Base-by-base conservation (phyloP, 1,140 invertebrate genomes). In the Antheraea pernyi region DNA sequence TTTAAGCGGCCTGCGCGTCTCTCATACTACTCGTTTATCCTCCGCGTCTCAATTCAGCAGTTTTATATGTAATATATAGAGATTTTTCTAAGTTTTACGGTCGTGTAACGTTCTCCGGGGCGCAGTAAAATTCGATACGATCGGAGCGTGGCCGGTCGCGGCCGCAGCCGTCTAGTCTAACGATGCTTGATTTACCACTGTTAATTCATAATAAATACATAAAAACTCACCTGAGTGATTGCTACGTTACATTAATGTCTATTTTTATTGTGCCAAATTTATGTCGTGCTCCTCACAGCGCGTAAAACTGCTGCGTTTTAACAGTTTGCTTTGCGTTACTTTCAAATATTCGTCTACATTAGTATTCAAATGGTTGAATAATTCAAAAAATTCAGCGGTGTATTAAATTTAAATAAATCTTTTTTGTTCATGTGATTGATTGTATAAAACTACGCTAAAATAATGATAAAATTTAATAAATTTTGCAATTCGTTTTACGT, bases 1-100 rank as follows among this genome's bases (percentile, higher is more conserved):
- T 85, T 82, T 70, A 77, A 84, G 70, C 62, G 79, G 75, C 61
- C 77, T 68, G 68, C 69, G 72, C 72, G 58, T 62, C 67, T 58
- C 64, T 80, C 83, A 79, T 77, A 78, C 78, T 75, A 74, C 69
- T 73, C 71, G 79, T 75, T 67, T 7, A 9, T n/a, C 37, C 18
- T 8, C 22, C 11, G 64, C 42, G 66, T 81, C 81, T 81, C 80
- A 78, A 81, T 79, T 77, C 74, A 70, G 75, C 71, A 78, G 75
- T 67, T 58, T 81, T 61, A 68, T 46, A 63, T 36, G 19, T 61
- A 36, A 61, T 81, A 83, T 79, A 85, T 80, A 79, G 79, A 86
- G 79, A 85, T 81, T 89, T 89, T 88, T 89, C 87, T 83, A 85
- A 85, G 82, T 88, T 89, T 91, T 91, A 91, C 85, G 85, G 80